Evolutionary conservation across 92 coral and sea anemone genomes (phyloP).

Genomic region (Blastomussa wellsi): DNA sequence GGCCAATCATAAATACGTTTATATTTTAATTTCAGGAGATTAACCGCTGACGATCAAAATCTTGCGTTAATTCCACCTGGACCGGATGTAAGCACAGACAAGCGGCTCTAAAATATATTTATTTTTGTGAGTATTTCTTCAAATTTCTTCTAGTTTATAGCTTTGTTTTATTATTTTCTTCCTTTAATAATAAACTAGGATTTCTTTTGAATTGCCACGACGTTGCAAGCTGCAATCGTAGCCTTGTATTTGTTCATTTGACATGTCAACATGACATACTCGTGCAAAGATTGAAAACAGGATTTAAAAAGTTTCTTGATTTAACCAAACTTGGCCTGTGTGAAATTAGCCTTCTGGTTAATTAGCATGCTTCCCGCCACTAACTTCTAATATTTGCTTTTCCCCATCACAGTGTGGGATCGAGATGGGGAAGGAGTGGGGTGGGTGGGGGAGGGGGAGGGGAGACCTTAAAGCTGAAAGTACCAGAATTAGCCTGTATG

Average conservation of each 20-base stretch:
- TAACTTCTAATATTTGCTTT: too few relatives aligned
- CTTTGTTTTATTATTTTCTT: not conserved
- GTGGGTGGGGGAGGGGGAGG: too few relatives aligned
- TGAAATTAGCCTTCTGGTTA: not conserved
- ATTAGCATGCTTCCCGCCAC: too few relatives aligned
- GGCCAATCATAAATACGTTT: slow-evolving; percentile 64
- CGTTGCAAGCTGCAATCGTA: not conserved
- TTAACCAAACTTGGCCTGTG: not conserved
- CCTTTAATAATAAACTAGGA: not conserved
- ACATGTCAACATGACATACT: not conserved
- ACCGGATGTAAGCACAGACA: not conserved
- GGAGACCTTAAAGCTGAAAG: too few relatives aligned
- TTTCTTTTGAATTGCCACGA: not conserved
- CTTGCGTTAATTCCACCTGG: not conserved
- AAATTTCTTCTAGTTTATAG: not conserved
- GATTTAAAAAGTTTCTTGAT: too few relatives aligned
- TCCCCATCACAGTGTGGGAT: too few relatives aligned
- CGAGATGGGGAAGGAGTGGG: too few relatives aligned
- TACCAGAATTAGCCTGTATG: too few relatives aligned
- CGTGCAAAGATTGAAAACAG: too few relatives aligned
- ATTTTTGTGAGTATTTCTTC: not conserved
- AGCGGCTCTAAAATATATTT: not conserved
- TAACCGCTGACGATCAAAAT: slow-evolving; percentile 23
- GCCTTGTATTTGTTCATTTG: not conserved
- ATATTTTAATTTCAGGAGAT: not conserved